Evolutionary conservation across 2,113 vertebrate species (phyloP), one percentile per base, ranked within the genome.

Genomic region (Alouatta palliata): DNA sequence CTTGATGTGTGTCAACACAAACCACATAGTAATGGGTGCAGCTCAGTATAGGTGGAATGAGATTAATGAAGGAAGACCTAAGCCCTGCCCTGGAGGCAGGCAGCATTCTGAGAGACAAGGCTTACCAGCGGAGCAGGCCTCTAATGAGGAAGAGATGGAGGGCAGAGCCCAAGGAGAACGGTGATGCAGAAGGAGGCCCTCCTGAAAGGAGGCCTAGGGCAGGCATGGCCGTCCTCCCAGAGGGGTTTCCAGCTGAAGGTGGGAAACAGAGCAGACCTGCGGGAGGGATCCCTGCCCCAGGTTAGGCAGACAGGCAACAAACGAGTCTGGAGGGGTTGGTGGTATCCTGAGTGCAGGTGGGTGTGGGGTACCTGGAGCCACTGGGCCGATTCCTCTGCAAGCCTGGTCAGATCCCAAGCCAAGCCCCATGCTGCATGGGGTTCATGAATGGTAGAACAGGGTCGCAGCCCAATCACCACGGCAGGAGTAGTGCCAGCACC

Each of bases 281-380:
- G 4, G 8, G 20, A 45, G 54, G 77, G 71, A 64, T 32, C 76
- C 52, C 40, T 5, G 12, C 61, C 21, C 49, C 14, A 11, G 32
- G 16, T 25, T 27, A n/a, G 64, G 52, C 27, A 11, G 11, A 20
- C 0, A 64, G 0, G 54, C 71, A 14, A 27, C n/a, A n/a, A 3
- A 8, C 32, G 3, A 3, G 37, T 30, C n/a, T 40, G 83, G 16
- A 8, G 27, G 37, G 0, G 1, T 3, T 13, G 35, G 47, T 19
- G 45, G 20, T 0, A 0, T 21, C 14, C 25, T 13, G 16, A 52
- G 45, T 12, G 16, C n/a, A 43, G 3, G 0, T 16, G 16, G 61
- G 66, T n/a, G 3, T 30, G 27, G 35, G 37, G 40, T 64, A 30
- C 12, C 47, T 35, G 25, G 45, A 66, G 20, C 81, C 6, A 5